These are phyloP conservation scores for Mesocentrotus franciscanus DNA, from an alignment of 53 echinoderm and acorn worm genomes.

Conservation along the genomic window DNA sequence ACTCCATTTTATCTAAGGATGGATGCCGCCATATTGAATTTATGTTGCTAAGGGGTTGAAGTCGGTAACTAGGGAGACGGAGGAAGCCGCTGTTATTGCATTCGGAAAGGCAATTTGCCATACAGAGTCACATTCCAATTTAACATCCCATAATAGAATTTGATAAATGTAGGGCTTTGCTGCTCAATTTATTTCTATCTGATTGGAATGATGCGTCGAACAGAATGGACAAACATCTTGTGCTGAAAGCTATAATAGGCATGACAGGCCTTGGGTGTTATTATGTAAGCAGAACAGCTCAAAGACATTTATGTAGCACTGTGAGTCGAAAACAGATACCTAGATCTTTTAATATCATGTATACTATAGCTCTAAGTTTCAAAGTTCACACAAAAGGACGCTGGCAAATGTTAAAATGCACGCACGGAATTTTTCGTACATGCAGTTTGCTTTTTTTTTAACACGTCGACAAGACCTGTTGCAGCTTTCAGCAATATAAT, in stretches of 20 bases:
- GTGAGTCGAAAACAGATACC: too few species aligned
- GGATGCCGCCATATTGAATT: constrained; percentile 52
- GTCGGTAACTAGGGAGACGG: neutral
- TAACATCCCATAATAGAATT: neutral
- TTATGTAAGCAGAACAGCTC: too few species aligned
- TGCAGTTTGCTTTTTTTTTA: neutral
- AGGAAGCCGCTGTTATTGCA: neutral
- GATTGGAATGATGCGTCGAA: neutral
- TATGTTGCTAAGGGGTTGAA: neutral
- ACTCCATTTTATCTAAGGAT: neutral
- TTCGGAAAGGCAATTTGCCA: constrained; percentile 48
- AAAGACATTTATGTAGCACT: too few species aligned
- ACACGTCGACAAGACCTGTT: too few species aligned
- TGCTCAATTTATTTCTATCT: neutral
- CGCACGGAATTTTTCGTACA: neutral
- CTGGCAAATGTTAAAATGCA: neutral
- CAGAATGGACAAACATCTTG: too few species aligned
- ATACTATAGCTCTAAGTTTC: too few species aligned
- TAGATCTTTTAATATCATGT: too few species aligned
- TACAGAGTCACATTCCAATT: neutral
- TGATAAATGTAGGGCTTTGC: neutral
- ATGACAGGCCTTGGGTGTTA: too few species aligned
- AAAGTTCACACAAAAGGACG: too few species aligned
- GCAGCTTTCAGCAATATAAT: too few species aligned
- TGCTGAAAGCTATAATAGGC: too few species aligned